These are phyloP conservation scores for Conopomorpha cramerella DNA, from an alignment of 1,140 invertebrate genomes.

Conservation along the genomic window DNA sequence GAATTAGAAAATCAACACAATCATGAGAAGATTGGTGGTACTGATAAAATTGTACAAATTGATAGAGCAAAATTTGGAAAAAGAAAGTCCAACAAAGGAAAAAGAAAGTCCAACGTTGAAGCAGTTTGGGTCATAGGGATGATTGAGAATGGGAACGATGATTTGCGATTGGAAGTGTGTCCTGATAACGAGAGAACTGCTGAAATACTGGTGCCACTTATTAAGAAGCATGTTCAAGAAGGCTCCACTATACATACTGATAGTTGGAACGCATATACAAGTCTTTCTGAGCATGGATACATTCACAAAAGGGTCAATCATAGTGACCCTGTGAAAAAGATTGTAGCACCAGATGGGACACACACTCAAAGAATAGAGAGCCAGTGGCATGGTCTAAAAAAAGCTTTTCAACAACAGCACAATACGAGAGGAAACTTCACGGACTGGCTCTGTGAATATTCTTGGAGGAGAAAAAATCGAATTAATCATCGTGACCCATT, in stretches of 20 bases:
- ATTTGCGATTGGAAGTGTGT: neutral
- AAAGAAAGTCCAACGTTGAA: no score
- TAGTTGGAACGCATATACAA: neutral
- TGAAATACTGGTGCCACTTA: slow-evolving; percentile 1
- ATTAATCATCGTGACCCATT: neutral
- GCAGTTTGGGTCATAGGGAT: neutral
- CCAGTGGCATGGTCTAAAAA: neutral
- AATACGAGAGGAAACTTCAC: neutral
- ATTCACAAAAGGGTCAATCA: neutral
- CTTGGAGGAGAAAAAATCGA: neutral
- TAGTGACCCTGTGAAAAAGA: neutral
- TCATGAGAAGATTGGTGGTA: neutral
- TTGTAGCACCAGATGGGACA: slow-evolving; percentile 1
- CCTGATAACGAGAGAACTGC: neutral
- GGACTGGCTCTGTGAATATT: neutral
- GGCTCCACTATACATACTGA: slow-evolving; percentile 1
- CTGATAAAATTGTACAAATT: neutral
- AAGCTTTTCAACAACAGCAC: neutral
- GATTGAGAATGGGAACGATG: slow-evolving; percentile 1
- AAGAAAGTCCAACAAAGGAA: no score
- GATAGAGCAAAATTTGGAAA: neutral
- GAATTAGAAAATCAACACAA: neutral
- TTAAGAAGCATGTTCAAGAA: slow-evolving; percentile 1
- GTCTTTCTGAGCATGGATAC: neutral
- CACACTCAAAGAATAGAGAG: slow-evolving; percentile 1